Percentiles rank a stretch among this genome's conserved stretches.
Conservation (phyloP, 2,113 vertebrate genomes). For the Hipposideros armiger region DNA sequence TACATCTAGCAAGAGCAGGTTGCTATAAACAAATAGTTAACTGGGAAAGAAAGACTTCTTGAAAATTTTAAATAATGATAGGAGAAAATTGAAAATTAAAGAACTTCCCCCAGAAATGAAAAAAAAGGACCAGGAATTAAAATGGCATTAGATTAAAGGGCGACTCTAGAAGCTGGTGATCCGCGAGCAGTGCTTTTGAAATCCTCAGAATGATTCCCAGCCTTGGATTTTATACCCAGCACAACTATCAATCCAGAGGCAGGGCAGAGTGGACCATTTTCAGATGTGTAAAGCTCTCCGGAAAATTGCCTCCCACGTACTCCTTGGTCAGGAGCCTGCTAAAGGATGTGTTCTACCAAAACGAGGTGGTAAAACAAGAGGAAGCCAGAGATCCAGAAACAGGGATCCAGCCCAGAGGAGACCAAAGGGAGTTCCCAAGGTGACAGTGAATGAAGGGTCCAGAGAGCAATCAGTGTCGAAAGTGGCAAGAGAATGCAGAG, state of each 20-base stretch:
- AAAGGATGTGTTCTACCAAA: neutral
- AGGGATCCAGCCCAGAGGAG: neutral
- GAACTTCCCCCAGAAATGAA: neutral
- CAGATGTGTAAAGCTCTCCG: neutral
- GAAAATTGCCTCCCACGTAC: neutral
- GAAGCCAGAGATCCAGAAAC: neutral
- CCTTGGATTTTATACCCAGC: constrained; percentile 52
- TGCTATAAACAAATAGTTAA: neutral
- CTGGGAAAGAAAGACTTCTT: constrained; percentile 10
- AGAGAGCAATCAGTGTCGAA: neutral
- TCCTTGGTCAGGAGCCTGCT: neutral
- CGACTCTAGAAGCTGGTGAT: neutral
- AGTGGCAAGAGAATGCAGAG: neutral
- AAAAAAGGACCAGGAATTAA: neutral
- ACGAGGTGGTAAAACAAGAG: neutral
- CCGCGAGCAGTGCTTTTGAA: neutral
- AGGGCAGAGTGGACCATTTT: neutral
- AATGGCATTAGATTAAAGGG: neutral
- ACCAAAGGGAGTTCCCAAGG: neutral
- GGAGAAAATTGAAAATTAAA: constrained; percentile 25
- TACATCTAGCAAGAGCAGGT: neutral
- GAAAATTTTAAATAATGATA: neutral
- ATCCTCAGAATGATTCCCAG: neutral
- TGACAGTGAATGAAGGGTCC: neutral
- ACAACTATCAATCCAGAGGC: neutral